These are phyloP conservation scores for Sarotherodon lohbergeri DNA, from an alignment of 2,113 vertebrate genomes.

Conservation along the genomic window DNA sequence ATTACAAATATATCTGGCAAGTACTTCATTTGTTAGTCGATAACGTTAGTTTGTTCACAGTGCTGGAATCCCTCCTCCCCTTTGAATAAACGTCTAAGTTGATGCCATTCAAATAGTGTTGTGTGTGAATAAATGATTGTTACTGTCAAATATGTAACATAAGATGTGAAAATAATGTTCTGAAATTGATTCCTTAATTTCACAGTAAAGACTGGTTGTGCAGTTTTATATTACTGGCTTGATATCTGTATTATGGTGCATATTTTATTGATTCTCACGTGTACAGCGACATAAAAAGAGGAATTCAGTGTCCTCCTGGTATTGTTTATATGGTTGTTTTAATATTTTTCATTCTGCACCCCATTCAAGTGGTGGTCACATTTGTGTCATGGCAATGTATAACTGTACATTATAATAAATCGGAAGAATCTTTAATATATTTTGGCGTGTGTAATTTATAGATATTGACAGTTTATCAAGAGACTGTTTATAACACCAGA, in stretches of 20 bases:
- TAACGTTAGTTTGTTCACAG: neutral
- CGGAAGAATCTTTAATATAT: constrained; percentile 64
- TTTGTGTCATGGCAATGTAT: constrained; percentile 86
- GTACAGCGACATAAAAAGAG: constrained; percentile 50
- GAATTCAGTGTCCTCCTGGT: constrained; percentile 30
- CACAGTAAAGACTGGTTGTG: constrained; percentile 60
- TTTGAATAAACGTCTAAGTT: constrained; percentile 52
- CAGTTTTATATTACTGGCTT: constrained; percentile 66
- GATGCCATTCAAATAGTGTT: constrained; percentile 61
- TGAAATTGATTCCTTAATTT: constrained; percentile 54
- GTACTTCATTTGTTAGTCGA: constrained; percentile 2
- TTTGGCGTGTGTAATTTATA: constrained; percentile 22
- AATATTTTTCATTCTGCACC: constrained; percentile 69
- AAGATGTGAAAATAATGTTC: constrained; percentile 69
- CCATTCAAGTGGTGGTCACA: constrained; percentile 53
- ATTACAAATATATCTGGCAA: neutral
- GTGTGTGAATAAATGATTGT: constrained; percentile 61
- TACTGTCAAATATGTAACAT: constrained; percentile 71
- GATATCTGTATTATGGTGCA: constrained; percentile 60
- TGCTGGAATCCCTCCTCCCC: constrained; percentile 27
- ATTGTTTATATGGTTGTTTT: constrained; percentile 75
- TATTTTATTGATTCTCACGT: constrained; percentile 57
- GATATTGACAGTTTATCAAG: neutral
- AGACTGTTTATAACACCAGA: neutral
- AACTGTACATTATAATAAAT: constrained; percentile 86